These are phyloP conservation scores for Phodopus roborovskii DNA, from an alignment of 2,113 vertebrate species.

Conservation along the genomic window DNA sequence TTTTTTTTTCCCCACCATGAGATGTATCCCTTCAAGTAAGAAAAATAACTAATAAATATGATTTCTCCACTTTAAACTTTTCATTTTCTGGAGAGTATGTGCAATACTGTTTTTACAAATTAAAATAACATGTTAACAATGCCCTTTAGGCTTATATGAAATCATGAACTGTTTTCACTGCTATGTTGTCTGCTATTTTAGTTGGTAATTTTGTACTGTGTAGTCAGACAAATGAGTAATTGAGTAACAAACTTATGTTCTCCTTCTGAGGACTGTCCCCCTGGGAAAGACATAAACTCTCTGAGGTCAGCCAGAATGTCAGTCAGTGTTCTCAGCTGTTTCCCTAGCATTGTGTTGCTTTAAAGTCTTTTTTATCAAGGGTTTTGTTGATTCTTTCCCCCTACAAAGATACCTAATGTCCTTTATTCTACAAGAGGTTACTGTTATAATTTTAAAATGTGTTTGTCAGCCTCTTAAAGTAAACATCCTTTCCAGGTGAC, in stretches of 20 bases:
- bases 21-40: background rate
- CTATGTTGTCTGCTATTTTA: background rate
- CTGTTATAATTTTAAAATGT: background rate
- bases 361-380: background rate
- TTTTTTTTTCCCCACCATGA: background rate
- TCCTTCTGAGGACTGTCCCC: background rate
- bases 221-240: background rate
- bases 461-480: background rate
- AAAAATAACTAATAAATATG: background rate
- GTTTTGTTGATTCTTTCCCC: background rate
- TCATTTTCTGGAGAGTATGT: background rate
- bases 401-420: background rate
- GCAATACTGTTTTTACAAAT: background rate
- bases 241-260: background rate
- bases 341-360: background rate
- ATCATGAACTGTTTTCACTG: background rate
- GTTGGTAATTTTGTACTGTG: background rate
- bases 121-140: background rate
- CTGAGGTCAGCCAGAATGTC: background rate
- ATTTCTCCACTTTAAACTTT: background rate
- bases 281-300: background rate
- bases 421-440: background rate
- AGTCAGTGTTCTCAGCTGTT: slow-evolving; percentile 1
- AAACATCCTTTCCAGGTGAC: background rate
- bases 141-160: background rate